Evolutionary conservation across 2,797 vertebrate species (phyloP).

Genomic region (Muscicapa comitata): DNA sequence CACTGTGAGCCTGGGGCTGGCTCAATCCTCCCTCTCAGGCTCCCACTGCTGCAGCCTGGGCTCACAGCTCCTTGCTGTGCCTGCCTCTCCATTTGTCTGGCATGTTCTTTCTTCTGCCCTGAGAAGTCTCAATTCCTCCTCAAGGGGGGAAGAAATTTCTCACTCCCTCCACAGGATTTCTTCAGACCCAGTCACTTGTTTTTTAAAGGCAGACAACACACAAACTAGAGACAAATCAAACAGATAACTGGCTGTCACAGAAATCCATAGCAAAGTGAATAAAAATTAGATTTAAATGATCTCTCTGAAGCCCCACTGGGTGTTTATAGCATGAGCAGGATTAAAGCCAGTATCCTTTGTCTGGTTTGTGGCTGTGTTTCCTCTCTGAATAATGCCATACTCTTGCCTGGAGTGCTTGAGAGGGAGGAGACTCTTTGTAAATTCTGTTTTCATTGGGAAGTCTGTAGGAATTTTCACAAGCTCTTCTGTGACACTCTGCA

Average conservation of each 20-base stretch:
- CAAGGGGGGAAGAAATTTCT: slow-evolving; percentile 43
- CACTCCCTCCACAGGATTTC: slow-evolving; percentile 15
- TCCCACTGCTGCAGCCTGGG: background rate
- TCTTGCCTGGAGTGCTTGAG: background rate
- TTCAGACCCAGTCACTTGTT: background rate
- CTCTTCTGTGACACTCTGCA: background rate
- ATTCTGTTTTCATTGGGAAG: background rate
- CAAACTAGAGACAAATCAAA: background rate
- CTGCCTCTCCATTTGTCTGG: slow-evolving; percentile 13
- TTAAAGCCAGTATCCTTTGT: background rate
- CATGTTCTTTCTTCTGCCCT: slow-evolving; percentile 35
- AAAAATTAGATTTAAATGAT: background rate
- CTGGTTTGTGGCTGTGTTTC: slow-evolving; percentile 8
- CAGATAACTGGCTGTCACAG: slow-evolving; percentile 2
- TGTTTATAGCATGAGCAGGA: slow-evolving; percentile 9
- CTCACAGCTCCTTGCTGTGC: background rate
- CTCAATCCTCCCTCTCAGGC: background rate
- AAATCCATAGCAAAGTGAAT: background rate
- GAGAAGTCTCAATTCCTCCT: slow-evolving; percentile 16
- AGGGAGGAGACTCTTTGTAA: background rate
- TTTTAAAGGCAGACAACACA: background rate
- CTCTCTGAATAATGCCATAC: background rate
- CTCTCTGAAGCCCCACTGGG: slow-evolving; percentile 14
- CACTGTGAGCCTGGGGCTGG: slow-evolving; percentile 4
- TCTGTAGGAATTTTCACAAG: background rate